Base-by-base conservation (phyloP, 1,140 invertebrate species). In the Callitettix versicolor region DNA sequence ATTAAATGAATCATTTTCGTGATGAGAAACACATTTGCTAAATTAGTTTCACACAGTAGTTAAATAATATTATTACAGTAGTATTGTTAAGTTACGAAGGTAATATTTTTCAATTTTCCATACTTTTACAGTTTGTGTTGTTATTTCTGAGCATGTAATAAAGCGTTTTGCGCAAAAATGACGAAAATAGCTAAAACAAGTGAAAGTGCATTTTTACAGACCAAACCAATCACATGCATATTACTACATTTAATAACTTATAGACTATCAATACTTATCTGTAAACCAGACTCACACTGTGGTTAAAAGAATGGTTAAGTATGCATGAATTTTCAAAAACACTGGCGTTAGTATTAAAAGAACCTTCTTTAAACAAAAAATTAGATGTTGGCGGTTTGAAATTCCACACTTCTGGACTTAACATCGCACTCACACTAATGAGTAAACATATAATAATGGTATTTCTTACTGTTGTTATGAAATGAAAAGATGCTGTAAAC, bases 371-470 rank as follows among this genome's bases (percentile, higher is more conserved):
- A 33, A 63, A 56, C 34, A 65, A 60, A 51, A 70, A 67, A 58
- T 63, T 50, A 58, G 69, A 64, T 57, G 61, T 55, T 20, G 73
- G 70, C 58, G 73, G 63, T 60, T 67, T 64, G 55, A 77, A 74
- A 43, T 74, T 65, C 71, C 71, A 78, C 46, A 75, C 68, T 69
- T 76, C 71, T 47, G 78, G 53, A 36, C 33, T 46, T 18, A 56
- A 14, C 46, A 41, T 49, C 26, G 3, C 26, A 30, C n/a, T n/a
- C n/a, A n/a, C n/a, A n/a, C n/a, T n/a, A n/a, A n/a, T n/a, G n/a
- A n/a, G n/a, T n/a, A n/a, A n/a, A n/a, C n/a, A n/a, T n/a, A n/a
- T n/a, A n/a, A n/a, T n/a, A n/a, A n/a, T n/a, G n/a, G n/a, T n/a
- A n/a, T n/a, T n/a, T n/a, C n/a, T n/a, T n/a, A n/a, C n/a, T n/a